Base-by-base conservation (phyloP, 1,140 invertebrate genomes). In the Drosophila kikkawai region DNA sequence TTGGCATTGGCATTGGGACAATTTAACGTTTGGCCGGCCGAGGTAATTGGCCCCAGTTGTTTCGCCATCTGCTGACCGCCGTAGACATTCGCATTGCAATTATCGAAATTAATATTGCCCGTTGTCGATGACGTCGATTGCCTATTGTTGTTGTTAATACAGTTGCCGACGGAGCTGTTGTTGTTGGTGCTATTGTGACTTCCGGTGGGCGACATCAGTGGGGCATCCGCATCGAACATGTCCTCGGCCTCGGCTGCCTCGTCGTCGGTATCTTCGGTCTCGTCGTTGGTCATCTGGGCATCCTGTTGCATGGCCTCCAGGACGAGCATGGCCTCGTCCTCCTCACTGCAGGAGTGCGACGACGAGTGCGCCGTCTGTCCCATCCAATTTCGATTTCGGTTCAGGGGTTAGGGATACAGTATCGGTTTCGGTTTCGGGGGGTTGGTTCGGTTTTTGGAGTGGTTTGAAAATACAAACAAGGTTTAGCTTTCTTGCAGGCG, bases 31-130 rank as follows among this genome's bases (percentile, higher is more conserved):
- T 88, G 84, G 68, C 63, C 75, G 78, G 61, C 69, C 80, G 80
- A 68, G 77, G 77, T 83, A 87, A 84, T 85, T 90, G 84, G 81
- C 65, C 74, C 65, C 73, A 73, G 45, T 60, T 69, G 78, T 47
- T 83, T 78, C 51, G 47, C 47, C 58, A 56, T 41, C 45, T 68
- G 75, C 41, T 85, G 82, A 66, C 82, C 83, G 47, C 66, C 53
- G 61, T 90, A 90, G 69, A 84, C 78, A 82, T 92, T 92, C 73
- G 81, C 91, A 92, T 92, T 92, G 79, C 86, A 92, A 92, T 92
- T 92, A 92, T 92, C 91, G 70, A 92, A 90, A 92, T 92, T 92
- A 80, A 78, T 90, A 91, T 90, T 91, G 70, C 56, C 65, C 64
- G 82, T 73, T 75, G 65, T 55, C 41, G 65, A 36, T 1, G 29